phyloP scores from a whole-genome alignment of 1,140 invertebrate species.

The Mya arenaria region DNA sequence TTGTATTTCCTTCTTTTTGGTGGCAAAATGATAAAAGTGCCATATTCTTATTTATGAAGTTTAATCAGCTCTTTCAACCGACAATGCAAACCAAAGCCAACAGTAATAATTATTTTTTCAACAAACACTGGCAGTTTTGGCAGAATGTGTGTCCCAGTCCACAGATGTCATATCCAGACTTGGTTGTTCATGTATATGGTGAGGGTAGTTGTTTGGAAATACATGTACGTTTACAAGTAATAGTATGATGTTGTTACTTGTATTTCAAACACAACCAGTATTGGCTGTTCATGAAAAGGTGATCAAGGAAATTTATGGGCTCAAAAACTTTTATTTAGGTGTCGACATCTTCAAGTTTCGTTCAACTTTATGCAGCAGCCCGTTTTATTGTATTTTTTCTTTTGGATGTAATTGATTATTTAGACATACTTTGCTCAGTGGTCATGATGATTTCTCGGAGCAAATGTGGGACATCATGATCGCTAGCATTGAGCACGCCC shows the following conservation, averaged over 20 bases:
- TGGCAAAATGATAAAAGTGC: no score
- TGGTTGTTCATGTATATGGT: constrained; percentile 95
- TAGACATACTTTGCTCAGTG: constrained; percentile 92
- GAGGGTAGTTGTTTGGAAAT: background rate
- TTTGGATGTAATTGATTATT: constrained; percentile 56
- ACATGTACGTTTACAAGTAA: background rate
- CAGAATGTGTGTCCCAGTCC: constrained; percentile 94
- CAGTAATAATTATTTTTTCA: constrained; percentile 91
- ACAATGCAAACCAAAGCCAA: constrained; percentile 72
- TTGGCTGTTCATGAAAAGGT: background rate
- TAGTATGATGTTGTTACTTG: no score
- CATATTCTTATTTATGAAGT: background rate
- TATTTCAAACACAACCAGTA: background rate
- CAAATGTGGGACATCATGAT: constrained; percentile 93
- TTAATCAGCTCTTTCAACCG: constrained; percentile 52
- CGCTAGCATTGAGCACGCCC: constrained; percentile 89
- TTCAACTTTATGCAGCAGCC: background rate
- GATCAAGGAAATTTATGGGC: no score
- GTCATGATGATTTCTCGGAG: constrained; percentile 89
- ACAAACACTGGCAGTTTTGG: constrained; percentile 92
- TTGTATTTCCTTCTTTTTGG: no score
- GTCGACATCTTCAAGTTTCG: background rate
- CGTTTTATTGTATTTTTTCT: no score
- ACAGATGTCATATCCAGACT: constrained; percentile 93
- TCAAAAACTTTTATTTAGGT: no score